phyloP scores from a whole-genome alignment of 2,113 vertebrate species.

The Limanda limanda region DNA sequence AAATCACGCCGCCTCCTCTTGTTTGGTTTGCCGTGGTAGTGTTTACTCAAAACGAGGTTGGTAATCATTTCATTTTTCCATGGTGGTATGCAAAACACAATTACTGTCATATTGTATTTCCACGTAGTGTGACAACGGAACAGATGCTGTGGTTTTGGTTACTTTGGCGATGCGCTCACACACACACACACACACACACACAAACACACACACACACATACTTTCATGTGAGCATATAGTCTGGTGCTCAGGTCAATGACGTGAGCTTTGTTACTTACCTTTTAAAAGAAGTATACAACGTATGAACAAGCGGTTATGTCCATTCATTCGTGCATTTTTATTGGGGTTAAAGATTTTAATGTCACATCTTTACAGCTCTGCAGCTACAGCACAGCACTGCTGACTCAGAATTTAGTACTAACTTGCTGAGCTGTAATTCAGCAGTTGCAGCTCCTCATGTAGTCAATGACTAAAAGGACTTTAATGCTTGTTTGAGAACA shows the following conservation, averaged over 20 bases:
- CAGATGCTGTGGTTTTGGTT: conserved; percentile 16
- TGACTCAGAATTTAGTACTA: conserved; percentile 45
- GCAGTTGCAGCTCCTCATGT: conserved; percentile 21
- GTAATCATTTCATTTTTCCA: conserved; percentile 62
- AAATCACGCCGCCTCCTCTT: conserved; percentile 41
- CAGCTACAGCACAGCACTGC: conserved; percentile 42
- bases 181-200: neutral
- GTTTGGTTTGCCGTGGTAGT: conserved; percentile 60
- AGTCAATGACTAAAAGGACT: neutral
- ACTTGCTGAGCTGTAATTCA: conserved; percentile 46
- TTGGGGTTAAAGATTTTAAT: conserved; percentile 59
- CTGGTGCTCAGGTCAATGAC: neutral
- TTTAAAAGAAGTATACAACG: conserved; percentile 13
- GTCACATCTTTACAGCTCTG: conserved; percentile 45
- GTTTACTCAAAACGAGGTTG: conserved; percentile 43
- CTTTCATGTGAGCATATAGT: neutral
- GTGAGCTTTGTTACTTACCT: neutral
- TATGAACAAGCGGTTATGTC: conserved; percentile 18
- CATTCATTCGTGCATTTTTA: conserved; percentile 43
- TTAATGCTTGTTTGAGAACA: conserved; percentile 5
- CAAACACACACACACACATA: too few species aligned
- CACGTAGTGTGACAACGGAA: conserved; percentile 7
- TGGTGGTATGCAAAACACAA: conserved; percentile 67
- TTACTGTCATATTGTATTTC: conserved; percentile 77
- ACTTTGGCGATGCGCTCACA: neutral